These are phyloP conservation scores for Erythrocercus mccallii DNA, from an alignment of 2,113 vertebrate genomes.

Conservation along the genomic window DNA sequence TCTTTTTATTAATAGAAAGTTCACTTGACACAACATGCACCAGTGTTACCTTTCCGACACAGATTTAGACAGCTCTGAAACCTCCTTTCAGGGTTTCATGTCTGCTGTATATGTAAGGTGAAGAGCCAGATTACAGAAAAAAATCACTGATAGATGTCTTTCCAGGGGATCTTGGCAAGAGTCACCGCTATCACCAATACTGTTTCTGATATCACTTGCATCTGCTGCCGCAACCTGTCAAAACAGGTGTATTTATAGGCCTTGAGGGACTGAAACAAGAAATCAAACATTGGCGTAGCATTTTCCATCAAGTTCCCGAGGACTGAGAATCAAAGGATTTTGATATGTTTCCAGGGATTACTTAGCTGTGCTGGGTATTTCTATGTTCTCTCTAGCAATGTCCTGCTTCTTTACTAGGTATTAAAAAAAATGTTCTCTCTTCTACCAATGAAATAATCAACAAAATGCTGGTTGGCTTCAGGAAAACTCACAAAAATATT, in stretches of 20 bases:
- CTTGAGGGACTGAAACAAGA: slow-evolving; percentile 14
- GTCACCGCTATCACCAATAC: not conserved
- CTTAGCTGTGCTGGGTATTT: not conserved
- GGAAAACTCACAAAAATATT: not conserved
- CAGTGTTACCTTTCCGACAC: not conserved
- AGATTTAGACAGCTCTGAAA: not conserved
- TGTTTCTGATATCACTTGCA: not conserved
- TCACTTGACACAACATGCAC: not conserved
- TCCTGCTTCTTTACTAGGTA: not conserved
- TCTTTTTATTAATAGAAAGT: not conserved
- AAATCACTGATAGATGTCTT: not conserved
- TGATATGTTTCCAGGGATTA: slow-evolving; percentile 7
- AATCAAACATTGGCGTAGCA: not conserved
- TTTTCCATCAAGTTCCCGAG: not conserved
- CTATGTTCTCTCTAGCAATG: not conserved
- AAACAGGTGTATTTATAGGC: slow-evolving; percentile 50
- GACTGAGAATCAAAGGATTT: not conserved
- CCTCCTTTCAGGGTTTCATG: not conserved
- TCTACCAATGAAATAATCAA: not conserved
- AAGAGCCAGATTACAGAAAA: not conserved
- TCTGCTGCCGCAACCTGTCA: not conserved
- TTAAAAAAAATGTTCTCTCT: not conserved
- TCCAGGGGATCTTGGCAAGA: slow-evolving; percentile 24
- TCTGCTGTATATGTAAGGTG: not conserved
- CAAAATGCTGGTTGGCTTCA: not conserved